Evolutionary conservation across 2,888 invertebrate genomes (phyloP), one percentile per base, ranked within the genome.

Genomic region (Monoplex corrugatus): DNA sequence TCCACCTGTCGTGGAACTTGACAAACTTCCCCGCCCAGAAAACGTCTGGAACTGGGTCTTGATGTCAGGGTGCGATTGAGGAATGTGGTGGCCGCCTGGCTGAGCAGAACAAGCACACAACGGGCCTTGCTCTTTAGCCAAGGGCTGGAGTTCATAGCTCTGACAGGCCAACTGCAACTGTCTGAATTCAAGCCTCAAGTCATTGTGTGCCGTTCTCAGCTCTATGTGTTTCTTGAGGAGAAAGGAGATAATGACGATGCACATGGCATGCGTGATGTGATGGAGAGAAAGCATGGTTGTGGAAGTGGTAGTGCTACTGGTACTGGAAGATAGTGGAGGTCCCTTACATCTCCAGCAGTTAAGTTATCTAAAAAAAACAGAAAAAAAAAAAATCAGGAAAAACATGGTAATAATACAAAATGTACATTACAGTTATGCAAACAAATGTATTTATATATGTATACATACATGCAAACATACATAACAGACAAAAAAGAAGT

Each of bases 151-250:
- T 8, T 72, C 38, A 16, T 23, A 2, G 35, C 40, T 32, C 23
- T 13, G n/a, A 78, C 87, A 87, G n/a, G 83, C 8, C 8, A 32
- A 8, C 44, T 32, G 40, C 35, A 88, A 40, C 35, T 44, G 57
- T 57, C 44, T 38, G 19, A 82, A 40, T 35, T 88, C 44, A 5
- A 28, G 23, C 28, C 1, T 68, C 38, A 88, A 35, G 6, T 88
- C 44, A 16, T 32, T 40, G 68, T 83, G 88, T 44, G 50, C n/a
- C 13, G 32, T n/a, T 19, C 44, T 83, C 43, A 88, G 44, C 57
- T 88, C 88, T n/a, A 44, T 32, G 57, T 88, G 40, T 68, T 88
- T 88, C 83, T 88, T 88, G 68, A 88, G 23, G 32, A 88, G 83
- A 35, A 88, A 83, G 28, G 68, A 57, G 40, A 88, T 88, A 68